These are phyloP conservation scores for Eptesicus fuscus DNA, from an alignment of 2,113 vertebrate genomes.

Conservation along the genomic window DNA sequence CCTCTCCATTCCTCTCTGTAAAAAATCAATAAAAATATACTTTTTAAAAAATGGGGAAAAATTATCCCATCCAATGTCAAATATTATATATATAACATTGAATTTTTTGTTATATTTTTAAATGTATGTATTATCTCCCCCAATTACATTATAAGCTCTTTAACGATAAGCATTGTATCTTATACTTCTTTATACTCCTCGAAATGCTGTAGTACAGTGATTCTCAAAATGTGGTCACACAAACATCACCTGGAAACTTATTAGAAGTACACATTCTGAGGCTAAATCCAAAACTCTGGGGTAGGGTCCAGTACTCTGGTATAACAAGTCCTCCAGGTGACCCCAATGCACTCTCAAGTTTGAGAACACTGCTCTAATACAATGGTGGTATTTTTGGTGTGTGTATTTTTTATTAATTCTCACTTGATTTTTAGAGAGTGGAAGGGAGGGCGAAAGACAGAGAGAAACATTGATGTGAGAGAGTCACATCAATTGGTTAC, in stretches of 20 bases:
- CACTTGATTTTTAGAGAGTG: too few species aligned
- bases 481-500: too few species aligned
- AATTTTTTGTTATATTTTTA: conserved; percentile 13
- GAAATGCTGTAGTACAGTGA: not conserved
- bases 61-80: not conserved
- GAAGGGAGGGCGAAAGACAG: too few species aligned
- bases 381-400: not conserved
- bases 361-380: not conserved
- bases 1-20: too few species aligned
- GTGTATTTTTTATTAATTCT: too few species aligned
- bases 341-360: not conserved
- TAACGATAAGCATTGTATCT: not conserved
- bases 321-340: not conserved
- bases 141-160: not conserved
- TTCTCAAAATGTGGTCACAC: not conserved
- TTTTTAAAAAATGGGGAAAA: not conserved
- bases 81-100: not conserved
- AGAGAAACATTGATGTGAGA: too few species aligned
- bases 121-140: not conserved
- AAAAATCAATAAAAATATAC: too few species aligned
- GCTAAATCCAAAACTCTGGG: conserved; percentile 11
- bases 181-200: not conserved
- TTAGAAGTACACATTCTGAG: conserved; percentile 17
- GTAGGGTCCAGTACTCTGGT: not conserved
- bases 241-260: not conserved